These are phyloP conservation scores for Centruroides vittatus DNA, from an alignment of 1,140 invertebrate species.

Conservation along the genomic window DNA sequence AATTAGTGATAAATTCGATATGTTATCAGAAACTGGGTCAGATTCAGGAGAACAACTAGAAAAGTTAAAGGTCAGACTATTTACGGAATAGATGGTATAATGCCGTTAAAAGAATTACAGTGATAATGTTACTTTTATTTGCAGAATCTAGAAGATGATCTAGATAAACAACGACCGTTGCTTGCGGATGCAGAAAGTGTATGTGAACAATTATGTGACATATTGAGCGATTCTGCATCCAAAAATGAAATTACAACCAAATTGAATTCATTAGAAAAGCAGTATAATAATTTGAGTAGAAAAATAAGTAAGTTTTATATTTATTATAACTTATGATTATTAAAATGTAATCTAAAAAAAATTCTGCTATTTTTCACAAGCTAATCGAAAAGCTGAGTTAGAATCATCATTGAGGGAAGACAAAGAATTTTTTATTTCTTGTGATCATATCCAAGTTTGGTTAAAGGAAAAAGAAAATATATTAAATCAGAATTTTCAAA, in stretches of 20 bases:
- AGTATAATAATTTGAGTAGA: slow-evolving; percentile 70
- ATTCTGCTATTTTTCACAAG: slow-evolving; percentile 23
- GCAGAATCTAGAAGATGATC: slow-evolving; percentile 64
- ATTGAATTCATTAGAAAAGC: slow-evolving; percentile 59
- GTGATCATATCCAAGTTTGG: slow-evolving; percentile 76
- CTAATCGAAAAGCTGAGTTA: slow-evolving; percentile 74
- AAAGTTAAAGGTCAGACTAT: slow-evolving; percentile 41
- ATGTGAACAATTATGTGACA: slow-evolving; percentile 67
- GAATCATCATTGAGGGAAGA: slow-evolving; percentile 57
- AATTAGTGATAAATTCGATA: slow-evolving; percentile 72
- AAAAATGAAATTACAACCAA: slow-evolving; percentile 80
- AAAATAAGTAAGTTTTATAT: slow-evolving; percentile 40
- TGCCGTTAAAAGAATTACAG: too few relatives aligned
- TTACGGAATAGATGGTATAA: too few relatives aligned
- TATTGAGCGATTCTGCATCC: slow-evolving; percentile 77
- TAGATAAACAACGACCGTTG: slow-evolving; percentile 70
- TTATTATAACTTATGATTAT: not conserved
- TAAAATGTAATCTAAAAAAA: not conserved
- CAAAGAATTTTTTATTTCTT: slow-evolving; percentile 70
- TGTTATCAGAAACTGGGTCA: slow-evolving; percentile 43
- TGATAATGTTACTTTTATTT: slow-evolving; percentile 7
- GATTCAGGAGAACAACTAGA: slow-evolving; percentile 75
- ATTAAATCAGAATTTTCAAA: slow-evolving; percentile 55
- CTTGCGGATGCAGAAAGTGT: slow-evolving; percentile 67
- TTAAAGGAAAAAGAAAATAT: slow-evolving; percentile 50